Percentiles rank a stretch among this genome's conserved stretches.
Evolutionary conservation across 2,888 invertebrate species (phyloP).

Genomic region (Lasioglossum villosulum): DNA sequence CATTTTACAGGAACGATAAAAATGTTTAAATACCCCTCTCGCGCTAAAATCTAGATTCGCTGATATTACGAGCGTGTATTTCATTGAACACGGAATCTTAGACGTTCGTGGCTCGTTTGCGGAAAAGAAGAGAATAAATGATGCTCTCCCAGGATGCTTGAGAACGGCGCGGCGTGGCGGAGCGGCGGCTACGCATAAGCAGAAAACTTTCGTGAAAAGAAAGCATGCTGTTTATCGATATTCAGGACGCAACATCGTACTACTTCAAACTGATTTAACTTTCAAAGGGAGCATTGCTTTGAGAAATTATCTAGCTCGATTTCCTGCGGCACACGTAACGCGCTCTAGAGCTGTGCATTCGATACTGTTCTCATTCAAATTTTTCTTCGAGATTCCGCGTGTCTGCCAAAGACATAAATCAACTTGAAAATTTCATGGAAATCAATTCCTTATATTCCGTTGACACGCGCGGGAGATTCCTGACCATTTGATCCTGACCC

Average conservation of each 20-base stretch:
- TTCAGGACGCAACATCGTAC: background rate
- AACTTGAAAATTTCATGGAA: background rate
- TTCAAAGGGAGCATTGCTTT: constrained; percentile 7
- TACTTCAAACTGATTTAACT: constrained; percentile 9
- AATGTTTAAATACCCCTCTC: no score
- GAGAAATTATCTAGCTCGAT: constrained; percentile 6
- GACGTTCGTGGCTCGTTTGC: background rate
- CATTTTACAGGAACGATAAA: background rate
- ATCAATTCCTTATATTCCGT: background rate
- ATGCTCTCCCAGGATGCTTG: background rate
- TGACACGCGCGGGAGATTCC: background rate
- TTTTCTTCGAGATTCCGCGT: background rate
- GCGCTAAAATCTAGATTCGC: background rate
- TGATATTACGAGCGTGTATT: background rate
- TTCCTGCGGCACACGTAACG: background rate
- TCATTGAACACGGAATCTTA: background rate
- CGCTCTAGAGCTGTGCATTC: background rate
- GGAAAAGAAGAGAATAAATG: background rate
- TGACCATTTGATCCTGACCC: background rate
- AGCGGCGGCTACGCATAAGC: background rate
- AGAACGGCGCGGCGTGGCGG: background rate
- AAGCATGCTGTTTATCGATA: background rate
- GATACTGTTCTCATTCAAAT: background rate
- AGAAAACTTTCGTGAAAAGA: background rate
- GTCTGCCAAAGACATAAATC: background rate